These are phyloP conservation scores for Drosophila incognita DNA, from an alignment of 2,888 invertebrate species.

Conservation along the genomic window DNA sequence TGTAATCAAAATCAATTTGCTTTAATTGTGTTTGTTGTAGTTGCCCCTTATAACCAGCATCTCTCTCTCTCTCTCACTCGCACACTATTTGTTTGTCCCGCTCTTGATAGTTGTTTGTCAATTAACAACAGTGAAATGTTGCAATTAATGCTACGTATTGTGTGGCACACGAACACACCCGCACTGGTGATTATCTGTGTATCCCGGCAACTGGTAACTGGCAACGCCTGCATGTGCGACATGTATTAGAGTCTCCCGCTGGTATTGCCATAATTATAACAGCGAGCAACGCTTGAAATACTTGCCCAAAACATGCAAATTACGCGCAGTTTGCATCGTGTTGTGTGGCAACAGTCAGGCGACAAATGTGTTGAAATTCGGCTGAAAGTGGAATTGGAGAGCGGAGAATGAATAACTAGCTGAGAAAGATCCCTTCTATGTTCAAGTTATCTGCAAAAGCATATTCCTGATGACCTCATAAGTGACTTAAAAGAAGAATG, in stretches of 20 bases:
- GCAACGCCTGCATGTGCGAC: slow-evolving; percentile 21
- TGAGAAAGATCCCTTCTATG: not conserved
- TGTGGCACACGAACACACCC: slow-evolving; percentile 21
- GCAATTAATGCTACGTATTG: slow-evolving; percentile 71
- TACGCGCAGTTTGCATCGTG: slow-evolving; percentile 38
- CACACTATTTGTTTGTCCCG: slow-evolving; percentile 11
- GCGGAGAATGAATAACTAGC: not conserved
- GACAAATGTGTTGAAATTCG: slow-evolving; percentile 36
- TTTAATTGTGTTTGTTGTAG: slow-evolving; percentile 59
- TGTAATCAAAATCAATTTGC: slow-evolving; percentile 72
- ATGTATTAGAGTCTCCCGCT: slow-evolving; percentile 55
- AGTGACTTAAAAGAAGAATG: not conserved
- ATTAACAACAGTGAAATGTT: slow-evolving; percentile 75
- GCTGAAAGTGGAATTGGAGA: not conserved
- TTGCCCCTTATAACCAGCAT: not conserved
- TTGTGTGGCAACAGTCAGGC: slow-evolving; percentile 27
- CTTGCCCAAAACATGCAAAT: slow-evolving; percentile 68
- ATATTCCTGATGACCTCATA: not conserved
- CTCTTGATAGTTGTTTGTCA: slow-evolving; percentile 64
- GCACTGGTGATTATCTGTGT: slow-evolving; percentile 19
- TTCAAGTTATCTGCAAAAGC: not conserved
- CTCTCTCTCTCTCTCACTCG: slow-evolving; percentile 10
- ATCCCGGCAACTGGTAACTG: not conserved
- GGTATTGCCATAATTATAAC: slow-evolving; percentile 65
- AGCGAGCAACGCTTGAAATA: slow-evolving; percentile 45